Evolutionary conservation across 2,888 invertebrate genomes (phyloP), one percentile per base, ranked within the genome.

Genomic region (Ommatoiulus sabulosus): DNA sequence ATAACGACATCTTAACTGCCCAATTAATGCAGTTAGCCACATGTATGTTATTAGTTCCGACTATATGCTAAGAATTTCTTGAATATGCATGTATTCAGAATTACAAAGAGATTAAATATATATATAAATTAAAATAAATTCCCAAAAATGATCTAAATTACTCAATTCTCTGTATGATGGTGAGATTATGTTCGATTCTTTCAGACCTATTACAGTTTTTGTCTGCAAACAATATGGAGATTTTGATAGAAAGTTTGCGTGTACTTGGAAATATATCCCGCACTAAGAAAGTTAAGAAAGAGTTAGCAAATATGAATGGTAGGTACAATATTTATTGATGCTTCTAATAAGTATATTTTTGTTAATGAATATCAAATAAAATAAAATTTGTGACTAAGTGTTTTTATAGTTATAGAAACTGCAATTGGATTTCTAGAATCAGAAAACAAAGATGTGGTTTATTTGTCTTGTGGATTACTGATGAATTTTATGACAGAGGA

Each of bases 181-280:
- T n/a, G n/a, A n/a, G n/a, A n/a, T n/a, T n/a, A n/a, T n/a, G n/a
- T n/a, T n/a, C n/a, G n/a, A 8, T 44, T 85, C n/a, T 89, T 43
- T 44, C 17, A 89, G 89, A 88, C 24, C 89, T 90, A 87, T 90
- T 85, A 20, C n/a, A 57, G 24, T 86, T 89, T 87, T 57, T 92
- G 63, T 89, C 91, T 72, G 90, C 91, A 35, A 91, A 92, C 86
- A 92, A 93, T 91, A 93, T 93, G 90, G 94, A 94, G 89, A 94
- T 94, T 87, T 92, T 94, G 63, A 93, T 94, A 5, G 97, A 97
- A 93, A 95, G 96, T 44, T 95, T 96, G 91, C 94, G 97, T 90
- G 97, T 97, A 88, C 94, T 97, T 90, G 97, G 97, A 48, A 97
- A 97, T 93, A 93, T 97, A 90, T 96, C 97, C 0, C 94, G 97